phyloP scores from a whole-genome alignment of 1,140 invertebrate species.

The Drosophila melanogaster region Release_6_plus_ISO1_MT NT_037436.4:5621001-5621500 shows the following conservation, averaged over 20 bases:
- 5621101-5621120: conserved; percentile 48
- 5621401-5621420: conserved; percentile 6
- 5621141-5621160: conserved; percentile 66
- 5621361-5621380: conserved; percentile 39
- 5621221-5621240: conserved; percentile 75
- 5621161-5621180: conserved; percentile 82
- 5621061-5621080: conserved; percentile 3
- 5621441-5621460: conserved; percentile 50
- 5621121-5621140: conserved; percentile 53
- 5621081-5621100: neutral
- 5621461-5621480: conserved; percentile 77
- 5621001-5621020: conserved; percentile 62
- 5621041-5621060: conserved; percentile 11
- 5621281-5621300: conserved; percentile 58
- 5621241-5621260: conserved; percentile 78
- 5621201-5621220: conserved; percentile 13
- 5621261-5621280: conserved; percentile 62
- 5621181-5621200: conserved; percentile 69
- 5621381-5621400: conserved; percentile 53
- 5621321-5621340: conserved; percentile 5
- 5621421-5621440: conserved; percentile 29
- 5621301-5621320: conserved; percentile 70
- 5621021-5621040: conserved; percentile 51
- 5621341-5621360: conserved; percentile 26
- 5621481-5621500: conserved; percentile 64